Conservation (phyloP, 92 coral and sea anemone species). For the Anthopleura xanthogrammica region DNA sequence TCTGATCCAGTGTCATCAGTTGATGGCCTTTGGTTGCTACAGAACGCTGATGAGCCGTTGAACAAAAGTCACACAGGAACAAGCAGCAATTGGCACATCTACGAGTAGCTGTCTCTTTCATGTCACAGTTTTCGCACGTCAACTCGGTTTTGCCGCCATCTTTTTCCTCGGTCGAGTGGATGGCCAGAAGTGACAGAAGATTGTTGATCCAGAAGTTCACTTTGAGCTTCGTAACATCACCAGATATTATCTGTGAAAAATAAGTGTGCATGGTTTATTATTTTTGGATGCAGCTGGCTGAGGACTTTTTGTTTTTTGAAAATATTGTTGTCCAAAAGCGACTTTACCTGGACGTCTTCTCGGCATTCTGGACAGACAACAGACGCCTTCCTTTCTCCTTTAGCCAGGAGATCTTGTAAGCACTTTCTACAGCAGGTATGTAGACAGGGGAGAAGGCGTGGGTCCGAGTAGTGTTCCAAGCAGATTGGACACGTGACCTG, state of each 20-base stretch:
- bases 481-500: constrained; percentile 44
- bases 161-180: constrained; percentile 13
- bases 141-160: constrained; percentile 19
- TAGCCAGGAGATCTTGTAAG: constrained; percentile 31
- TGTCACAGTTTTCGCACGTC: constrained; percentile 71
- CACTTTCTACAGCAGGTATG: constrained; percentile 51
- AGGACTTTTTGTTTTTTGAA: too few relatives aligned
- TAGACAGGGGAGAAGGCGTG: constrained; percentile 44
- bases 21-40: constrained; percentile 54
- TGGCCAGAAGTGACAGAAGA: constrained; percentile 36
- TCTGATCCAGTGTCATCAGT: constrained; percentile 54
- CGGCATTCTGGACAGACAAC: constrained; percentile 47
- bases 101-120: constrained; percentile 46
- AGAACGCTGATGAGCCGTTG: constrained; percentile 52
- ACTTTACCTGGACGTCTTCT: constrained; percentile 22
- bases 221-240: constrained; percentile 46
- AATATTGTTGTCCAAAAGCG: too few relatives aligned
- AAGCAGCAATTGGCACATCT: constrained; percentile 59
- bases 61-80: constrained; percentile 71
- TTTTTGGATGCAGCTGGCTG: too few relatives aligned
- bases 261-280: too few relatives aligned
- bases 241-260: constrained; percentile 28
- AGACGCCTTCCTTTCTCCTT: constrained; percentile 16
- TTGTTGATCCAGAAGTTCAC: constrained; percentile 69
- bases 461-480: constrained; percentile 51